Base-by-base conservation (phyloP, 2,113 vertebrate species). In the Forbesichthys agassizii region DNA sequence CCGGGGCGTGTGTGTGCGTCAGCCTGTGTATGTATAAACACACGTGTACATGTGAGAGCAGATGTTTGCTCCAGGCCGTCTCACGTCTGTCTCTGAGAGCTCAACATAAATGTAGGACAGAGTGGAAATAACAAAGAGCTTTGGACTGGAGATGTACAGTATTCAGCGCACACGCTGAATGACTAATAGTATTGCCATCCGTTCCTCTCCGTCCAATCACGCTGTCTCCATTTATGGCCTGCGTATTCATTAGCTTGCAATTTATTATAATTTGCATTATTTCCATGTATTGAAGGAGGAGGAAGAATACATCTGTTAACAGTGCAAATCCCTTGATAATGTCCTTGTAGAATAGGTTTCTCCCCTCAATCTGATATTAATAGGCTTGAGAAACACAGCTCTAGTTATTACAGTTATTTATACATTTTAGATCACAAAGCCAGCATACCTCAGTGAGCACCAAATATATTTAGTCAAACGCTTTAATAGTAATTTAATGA, bases 401-500 rank as follows among this genome's bases (percentile, higher is more conserved):
- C 71, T 82, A 85, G 86, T 88, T 88, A 86, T 88, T 79, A 86
- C 83, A 69, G 82, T 88, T 91, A 89, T 90, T 91, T 91, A 86
- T 90, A 86, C 85, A 84, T 90, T 87, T 83, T 79, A 85, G 82
- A 72, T 84, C 80, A 89, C 86, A 90, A 91, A 89, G 86, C 82
- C 65, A 12, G 78, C 73, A 85, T 82, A 90, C 80, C 85, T 89
- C 90, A 89, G 68, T 90, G 89, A 90, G 74, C 90, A 90, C 77
- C 85, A 88, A 86, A 88, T 89, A 88, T 82, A 89, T 90, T 88
- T 84, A 65, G 82, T 88, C 85, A 87, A 86, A 89, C 83, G 84
- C 81, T 89, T 88, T 82, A 90, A 91, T 91, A 80, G 84, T 90
- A 84, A 90, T 86, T 84, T 88, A 91, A 91, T 92, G 88, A 92